Conservation (phyloP, 1,140 invertebrate genomes). For the Thalassaphorura encarpata region DNA sequence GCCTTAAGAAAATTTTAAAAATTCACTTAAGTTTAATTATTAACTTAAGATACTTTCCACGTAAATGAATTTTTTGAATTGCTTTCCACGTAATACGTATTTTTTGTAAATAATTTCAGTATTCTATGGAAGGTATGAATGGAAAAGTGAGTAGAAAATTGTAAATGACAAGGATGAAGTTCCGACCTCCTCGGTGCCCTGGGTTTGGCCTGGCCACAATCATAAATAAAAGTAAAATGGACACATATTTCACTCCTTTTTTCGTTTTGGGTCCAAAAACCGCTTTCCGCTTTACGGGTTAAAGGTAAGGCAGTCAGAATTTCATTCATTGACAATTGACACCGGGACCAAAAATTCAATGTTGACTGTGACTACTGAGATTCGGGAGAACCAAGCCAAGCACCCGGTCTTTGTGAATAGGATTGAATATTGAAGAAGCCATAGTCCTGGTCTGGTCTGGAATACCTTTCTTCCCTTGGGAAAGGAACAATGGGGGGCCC, state of each 20-base stretch:
- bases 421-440: not conserved
- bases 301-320: too few species aligned
- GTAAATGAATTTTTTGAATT: too few species aligned
- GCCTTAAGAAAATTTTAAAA: too few species aligned
- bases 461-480: not conserved
- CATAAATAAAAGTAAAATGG: not conserved
- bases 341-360: not conserved
- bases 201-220: not conserved
- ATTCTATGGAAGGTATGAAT: too few species aligned
- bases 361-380: not conserved
- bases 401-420: not conserved
- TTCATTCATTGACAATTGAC: too few species aligned
- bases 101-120: too few species aligned
- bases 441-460: not conserved
- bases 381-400: not conserved
- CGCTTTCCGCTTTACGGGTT: not conserved
- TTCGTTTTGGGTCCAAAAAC: not conserved
- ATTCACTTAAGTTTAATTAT: too few species aligned
- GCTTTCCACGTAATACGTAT: too few species aligned
- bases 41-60: too few species aligned
- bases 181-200: too few species aligned
- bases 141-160: too few species aligned
- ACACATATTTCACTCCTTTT: not conserved
- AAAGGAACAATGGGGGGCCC: conserved; percentile 18
- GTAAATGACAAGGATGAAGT: too few species aligned